Percentiles rank a stretch among this genome's conserved stretches.
Conservation (phyloP, 2,888 invertebrate genomes). For the Agelastica alni region DNA sequence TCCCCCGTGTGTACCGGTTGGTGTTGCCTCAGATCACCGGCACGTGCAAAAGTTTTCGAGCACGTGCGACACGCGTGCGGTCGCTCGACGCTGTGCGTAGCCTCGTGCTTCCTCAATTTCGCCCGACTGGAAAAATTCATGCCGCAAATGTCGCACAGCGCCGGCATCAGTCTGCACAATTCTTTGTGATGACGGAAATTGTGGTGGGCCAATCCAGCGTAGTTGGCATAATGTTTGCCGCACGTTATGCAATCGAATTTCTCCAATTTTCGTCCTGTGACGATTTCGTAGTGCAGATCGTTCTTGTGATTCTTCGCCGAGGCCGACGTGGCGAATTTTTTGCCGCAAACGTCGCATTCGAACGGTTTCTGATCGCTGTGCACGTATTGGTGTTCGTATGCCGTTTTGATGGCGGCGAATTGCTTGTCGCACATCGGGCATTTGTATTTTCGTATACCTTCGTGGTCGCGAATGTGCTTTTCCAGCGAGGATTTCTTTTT, state of each 20-base stretch:
- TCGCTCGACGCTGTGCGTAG: conserved; percentile 42
- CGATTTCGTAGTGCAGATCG: conserved; percentile 57
- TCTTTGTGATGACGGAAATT: conserved; percentile 48
- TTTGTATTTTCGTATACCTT: conserved; percentile 40
- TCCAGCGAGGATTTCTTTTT: conserved; percentile 42
- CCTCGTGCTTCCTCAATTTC: conserved; percentile 37
- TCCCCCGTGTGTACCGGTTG: conserved; percentile 41
- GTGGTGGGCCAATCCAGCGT: conserved; percentile 54
- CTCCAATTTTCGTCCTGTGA: conserved; percentile 46
- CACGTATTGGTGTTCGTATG: conserved; percentile 54
- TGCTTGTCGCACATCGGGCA: conserved; percentile 41
- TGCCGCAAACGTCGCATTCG: conserved; percentile 61
- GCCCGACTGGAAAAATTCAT: conserved; percentile 34
- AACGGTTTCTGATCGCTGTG: conserved; percentile 61
- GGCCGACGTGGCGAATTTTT: conserved; percentile 58
- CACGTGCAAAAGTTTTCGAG: conserved; percentile 31
- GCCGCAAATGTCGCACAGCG: conserved; percentile 58
- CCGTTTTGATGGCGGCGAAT: conserved; percentile 56
- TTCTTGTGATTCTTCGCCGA: conserved; percentile 58
- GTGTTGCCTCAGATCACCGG: conserved; percentile 35
- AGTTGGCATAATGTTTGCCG: conserved; percentile 53
- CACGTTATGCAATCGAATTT: conserved; percentile 59
- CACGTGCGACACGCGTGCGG: conserved; percentile 37
- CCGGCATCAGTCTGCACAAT: conserved; percentile 47
- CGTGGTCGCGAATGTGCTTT: conserved; percentile 45